A percentile compares a stretch with the other conserved stretches of the same genome.
These are phyloP conservation scores for Sinocyclocheilus maitianheensis DNA, from an alignment of 2,113 vertebrate species.

Conservation along the genomic window DNA sequence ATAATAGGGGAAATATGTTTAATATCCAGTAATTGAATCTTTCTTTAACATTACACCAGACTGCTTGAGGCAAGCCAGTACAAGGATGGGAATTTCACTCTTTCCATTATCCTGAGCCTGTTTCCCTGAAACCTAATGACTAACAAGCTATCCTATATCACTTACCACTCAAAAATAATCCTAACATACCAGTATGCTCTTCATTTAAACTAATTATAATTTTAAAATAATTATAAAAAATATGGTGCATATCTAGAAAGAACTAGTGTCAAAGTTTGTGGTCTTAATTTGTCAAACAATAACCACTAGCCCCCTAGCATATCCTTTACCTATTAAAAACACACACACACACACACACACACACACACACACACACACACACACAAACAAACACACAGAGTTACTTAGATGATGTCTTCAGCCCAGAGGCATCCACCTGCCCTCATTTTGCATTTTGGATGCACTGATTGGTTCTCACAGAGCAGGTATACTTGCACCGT, in stretches of 20 bases:
- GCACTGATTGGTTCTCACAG: slow-evolving; percentile 71
- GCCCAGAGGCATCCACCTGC: slow-evolving; percentile 68
- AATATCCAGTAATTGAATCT: not conserved
- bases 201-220: not conserved
- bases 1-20: not conserved
- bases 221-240: not conserved
- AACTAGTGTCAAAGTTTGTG: not conserved
- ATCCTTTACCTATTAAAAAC: not conserved
- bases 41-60: slow-evolving; percentile 23
- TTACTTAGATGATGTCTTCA: slow-evolving; percentile 61
- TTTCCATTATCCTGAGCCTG: slow-evolving; percentile 9
- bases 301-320: too few species aligned
- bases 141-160: slow-evolving; percentile 17
- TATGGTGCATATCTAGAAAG: not conserved
- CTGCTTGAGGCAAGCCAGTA: slow-evolving; percentile 8
- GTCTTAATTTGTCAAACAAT: not conserved
- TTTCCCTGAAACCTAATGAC: slow-evolving; percentile 35
- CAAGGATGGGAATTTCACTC: slow-evolving; percentile 18
- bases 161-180: slow-evolving; percentile 11
- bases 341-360: slow-evolving; percentile 9
- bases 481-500: slow-evolving; percentile 58
- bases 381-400: not conserved
- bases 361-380: not conserved
- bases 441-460: slow-evolving; percentile 66
- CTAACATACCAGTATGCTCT: not conserved